These are phyloP conservation scores for Merodon equestris DNA, from an alignment of 2,888 invertebrate genomes.

Conservation along the genomic window DNA sequence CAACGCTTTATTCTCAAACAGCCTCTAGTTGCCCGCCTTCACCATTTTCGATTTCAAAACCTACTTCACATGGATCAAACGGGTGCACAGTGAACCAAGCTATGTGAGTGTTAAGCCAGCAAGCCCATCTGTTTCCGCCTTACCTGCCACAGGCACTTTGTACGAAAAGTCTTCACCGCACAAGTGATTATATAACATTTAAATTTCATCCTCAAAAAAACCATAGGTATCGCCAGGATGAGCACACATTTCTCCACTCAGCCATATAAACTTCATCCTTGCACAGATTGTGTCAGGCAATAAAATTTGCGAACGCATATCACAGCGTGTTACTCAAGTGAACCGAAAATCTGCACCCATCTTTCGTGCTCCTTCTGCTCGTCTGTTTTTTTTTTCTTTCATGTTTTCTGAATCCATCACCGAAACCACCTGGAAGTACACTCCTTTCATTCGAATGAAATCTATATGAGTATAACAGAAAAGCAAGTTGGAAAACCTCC, in stretches of 20 bases:
- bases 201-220: slow-evolving; percentile 49
- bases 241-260: slow-evolving; percentile 55
- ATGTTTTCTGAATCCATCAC: slow-evolving; percentile 57
- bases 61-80: too few species aligned
- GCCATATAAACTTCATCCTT: slow-evolving; percentile 65
- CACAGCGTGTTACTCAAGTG: slow-evolving; percentile 65
- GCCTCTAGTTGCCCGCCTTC: too few species aligned
- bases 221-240: slow-evolving; percentile 13
- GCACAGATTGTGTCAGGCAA: slow-evolving; percentile 68
- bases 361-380: slow-evolving; percentile 5
- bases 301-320: slow-evolving; percentile 68
- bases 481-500: slow-evolving; percentile 22
- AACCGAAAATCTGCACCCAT: slow-evolving; percentile 60
- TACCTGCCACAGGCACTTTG: not conserved
- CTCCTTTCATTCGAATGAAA: slow-evolving; percentile 50
- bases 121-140: too few species aligned
- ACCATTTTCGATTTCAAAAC: too few species aligned
- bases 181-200: slow-evolving; percentile 61
- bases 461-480: too few species aligned
- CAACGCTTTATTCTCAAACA: too few species aligned
- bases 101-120: too few species aligned
- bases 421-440: slow-evolving; percentile 37
- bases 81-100: too few species aligned
- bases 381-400: too few species aligned
- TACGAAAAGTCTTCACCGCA: slow-evolving; percentile 4